Conservation (phyloP, 2,888 invertebrate genomes). For the Liodrosophila aerea region DNA sequence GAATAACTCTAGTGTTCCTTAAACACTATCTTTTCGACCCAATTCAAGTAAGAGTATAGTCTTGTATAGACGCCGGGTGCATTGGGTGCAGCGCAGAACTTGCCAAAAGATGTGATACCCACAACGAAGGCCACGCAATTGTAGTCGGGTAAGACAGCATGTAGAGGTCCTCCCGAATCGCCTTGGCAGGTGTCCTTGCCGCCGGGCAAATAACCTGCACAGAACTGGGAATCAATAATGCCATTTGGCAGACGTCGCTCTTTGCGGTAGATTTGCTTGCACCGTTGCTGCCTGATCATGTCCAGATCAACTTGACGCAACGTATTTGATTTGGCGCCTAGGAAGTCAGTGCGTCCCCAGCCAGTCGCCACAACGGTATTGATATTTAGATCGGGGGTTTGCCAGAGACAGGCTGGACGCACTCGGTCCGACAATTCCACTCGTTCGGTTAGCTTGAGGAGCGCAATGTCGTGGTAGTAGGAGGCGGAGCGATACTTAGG, state of each 20-base stretch:
- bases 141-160: conserved; percentile 76
- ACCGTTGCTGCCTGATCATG: conserved; percentile 73
- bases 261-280: conserved; percentile 74
- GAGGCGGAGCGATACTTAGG: conserved; percentile 83
- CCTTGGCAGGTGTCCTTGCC: conserved; percentile 82
- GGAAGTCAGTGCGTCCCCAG: conserved; percentile 81
- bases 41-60: conserved; percentile 79
- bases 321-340: conserved; percentile 78
- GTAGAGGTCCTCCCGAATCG: conserved; percentile 82
- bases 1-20: conserved; percentile 36
- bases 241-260: conserved; percentile 80
- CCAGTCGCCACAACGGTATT: conserved; percentile 78
- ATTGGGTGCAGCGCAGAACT: conserved; percentile 80
- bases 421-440: conserved; percentile 71
- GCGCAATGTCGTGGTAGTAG: conserved; percentile 85
- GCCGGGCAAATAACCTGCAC: conserved; percentile 81
- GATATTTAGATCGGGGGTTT: conserved; percentile 67
- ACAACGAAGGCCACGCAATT: conserved; percentile 81
- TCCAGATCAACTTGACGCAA: conserved; percentile 81
- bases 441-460: conserved; percentile 82
- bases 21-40: conserved; percentile 81
- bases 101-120: conserved; percentile 82
- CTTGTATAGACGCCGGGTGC: conserved; percentile 81
- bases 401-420: conserved; percentile 82
- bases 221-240: conserved; percentile 81